Evolutionary conservation across 1,140 invertebrate species (phyloP).

Genomic region (Drosophila biarmipes): DNA sequence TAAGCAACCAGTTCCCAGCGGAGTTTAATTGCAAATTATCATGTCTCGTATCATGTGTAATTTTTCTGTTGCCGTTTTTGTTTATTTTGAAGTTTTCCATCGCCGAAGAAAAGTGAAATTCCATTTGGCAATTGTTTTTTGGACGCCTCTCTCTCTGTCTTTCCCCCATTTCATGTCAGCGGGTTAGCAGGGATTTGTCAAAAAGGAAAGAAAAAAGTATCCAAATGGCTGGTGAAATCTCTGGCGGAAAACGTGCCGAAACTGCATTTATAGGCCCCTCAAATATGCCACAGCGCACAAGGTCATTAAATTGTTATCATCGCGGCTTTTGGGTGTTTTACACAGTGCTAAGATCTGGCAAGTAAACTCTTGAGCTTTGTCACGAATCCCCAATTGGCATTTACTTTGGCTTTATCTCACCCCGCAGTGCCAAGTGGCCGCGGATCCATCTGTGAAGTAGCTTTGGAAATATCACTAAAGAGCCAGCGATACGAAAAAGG

Average conservation of each 20-base stretch:
- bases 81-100: constrained; percentile 59
- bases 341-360: constrained; percentile 17
- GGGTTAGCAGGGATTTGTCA: constrained; percentile 76
- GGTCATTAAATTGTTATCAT: constrained; percentile 51
- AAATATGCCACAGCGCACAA: constrained; percentile 37
- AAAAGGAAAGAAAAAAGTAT: constrained; percentile 21
- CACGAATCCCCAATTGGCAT: constrained; percentile 9
- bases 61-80: constrained; percentile 34
- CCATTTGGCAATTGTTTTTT: constrained; percentile 42
- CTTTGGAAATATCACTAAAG: constrained; percentile 5
- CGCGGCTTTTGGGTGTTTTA: constrained; percentile 2
- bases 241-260: constrained; percentile 45
- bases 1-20: constrained; percentile 56
- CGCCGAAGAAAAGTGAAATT: constrained; percentile 73
- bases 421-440: background rate
- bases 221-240: constrained; percentile 56
- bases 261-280: constrained; percentile 40
- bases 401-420: background rate
- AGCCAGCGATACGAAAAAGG: constrained; percentile 4
- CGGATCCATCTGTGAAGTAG: constrained; percentile 14
- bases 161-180: constrained; percentile 66
- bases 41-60: constrained; percentile 56
- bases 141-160: constrained; percentile 11
- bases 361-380: constrained; percentile 17
- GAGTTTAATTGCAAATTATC: constrained; percentile 74